Base-by-base conservation (phyloP, 2,113 vertebrate genomes). In the Sturnus vulgaris region DNA sequence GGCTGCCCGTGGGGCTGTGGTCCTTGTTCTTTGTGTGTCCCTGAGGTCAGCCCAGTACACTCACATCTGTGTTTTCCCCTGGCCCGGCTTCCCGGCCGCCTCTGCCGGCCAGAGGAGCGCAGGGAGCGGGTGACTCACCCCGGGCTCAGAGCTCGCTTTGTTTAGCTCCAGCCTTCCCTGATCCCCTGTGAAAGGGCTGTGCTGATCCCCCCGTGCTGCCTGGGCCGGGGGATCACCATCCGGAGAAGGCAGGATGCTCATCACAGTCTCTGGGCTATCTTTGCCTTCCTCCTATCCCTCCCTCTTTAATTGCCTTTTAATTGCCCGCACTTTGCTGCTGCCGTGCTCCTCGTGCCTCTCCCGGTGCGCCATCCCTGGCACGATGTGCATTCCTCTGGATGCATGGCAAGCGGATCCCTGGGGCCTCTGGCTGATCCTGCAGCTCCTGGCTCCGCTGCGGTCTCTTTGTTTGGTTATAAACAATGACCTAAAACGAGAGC, bases 401-500 rank as follows among this genome's bases (percentile, higher is more conserved):
- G 47, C 92, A 81, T 33, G 53, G 91, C 57, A 55, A 88, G 61
- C 25, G 79, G 69, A 91, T 46, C 78, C 73, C 77, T 4, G 53
- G 65, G 80, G 92, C 82, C 50, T 57, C 49, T 75, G 90, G 92
- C 90, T 5, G 53, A 75, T 95, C 61, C 82, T 59, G 50, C 80
- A 77, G 86, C 90, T 89, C 89, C 86, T 92, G 94, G 80, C 93
- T 84, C 15, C 0, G 10, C 78, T 4, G 42, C 7, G 25, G 44
- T 55, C 79, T 91, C 94, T 96, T 90, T 93, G 85, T 96, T 91
- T 91, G 28, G 59, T 68, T 86, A 83, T 68, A 97, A 96, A 96
- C 94, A 96, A 95, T 94, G 97, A 96, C 92, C 93, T 91, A 76
- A 96, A 96, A 85, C 0, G 20, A 91, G 84, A 93, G 56, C 81